Conservation (phyloP, 2,888 invertebrate species). For the Ormyrus labotus region DNA sequence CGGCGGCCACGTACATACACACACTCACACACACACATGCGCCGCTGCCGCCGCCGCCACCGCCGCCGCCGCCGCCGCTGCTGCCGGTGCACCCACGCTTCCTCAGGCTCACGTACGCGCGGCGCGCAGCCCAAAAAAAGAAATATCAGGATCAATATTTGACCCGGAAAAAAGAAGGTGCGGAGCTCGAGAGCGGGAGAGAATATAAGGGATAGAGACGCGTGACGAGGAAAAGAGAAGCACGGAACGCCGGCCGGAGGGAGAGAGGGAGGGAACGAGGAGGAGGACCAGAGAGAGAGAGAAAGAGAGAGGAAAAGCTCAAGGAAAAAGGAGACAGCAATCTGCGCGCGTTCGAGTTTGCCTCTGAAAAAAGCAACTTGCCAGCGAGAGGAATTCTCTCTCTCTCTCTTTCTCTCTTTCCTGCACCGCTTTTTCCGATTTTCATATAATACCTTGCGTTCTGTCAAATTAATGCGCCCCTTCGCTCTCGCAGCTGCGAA, state of each 20-base stretch:
- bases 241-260: not conserved
- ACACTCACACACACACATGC: not conserved
- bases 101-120: conserved; percentile 44
- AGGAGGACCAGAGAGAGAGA: not conserved
- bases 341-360: conserved; percentile 50
- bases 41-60: no score
- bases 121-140: conserved; percentile 55
- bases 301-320: not conserved
- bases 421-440: not conserved
- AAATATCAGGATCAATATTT: conserved; percentile 68
- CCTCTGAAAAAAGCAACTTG: conserved; percentile 12
- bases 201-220: conserved; percentile 6
- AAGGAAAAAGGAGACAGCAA: conserved; percentile 44
- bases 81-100: conserved; percentile 34
- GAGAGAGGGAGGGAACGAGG: not conserved
- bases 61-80: not conserved
- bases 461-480: conserved; percentile 4
- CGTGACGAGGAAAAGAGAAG: conserved; percentile 23
- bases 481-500: not conserved
- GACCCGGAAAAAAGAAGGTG: conserved; percentile 61
- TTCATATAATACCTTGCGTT: conserved; percentile 5
- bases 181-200: conserved; percentile 29
- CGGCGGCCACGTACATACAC: not conserved
- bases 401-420: not conserved
- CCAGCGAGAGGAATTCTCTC: not conserved